Base-by-base conservation (phyloP, 2,888 invertebrate genomes). In the Tiliacea aurago region DNA sequence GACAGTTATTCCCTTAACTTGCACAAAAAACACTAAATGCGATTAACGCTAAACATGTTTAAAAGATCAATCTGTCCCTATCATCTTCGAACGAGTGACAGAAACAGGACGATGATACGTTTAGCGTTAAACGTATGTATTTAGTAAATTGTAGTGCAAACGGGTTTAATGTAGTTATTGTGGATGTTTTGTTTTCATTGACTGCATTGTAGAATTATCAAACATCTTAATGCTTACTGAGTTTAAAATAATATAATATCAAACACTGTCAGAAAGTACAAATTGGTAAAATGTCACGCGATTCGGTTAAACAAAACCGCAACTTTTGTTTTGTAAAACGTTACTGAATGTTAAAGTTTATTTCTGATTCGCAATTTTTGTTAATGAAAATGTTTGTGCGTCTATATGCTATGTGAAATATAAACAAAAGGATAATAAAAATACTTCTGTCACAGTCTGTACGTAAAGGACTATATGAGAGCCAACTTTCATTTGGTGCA, bases 401-500 rank as follows among this genome's bases (percentile, higher is more conserved):
- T 41, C 1, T 59, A 15, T 41, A 61, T 10, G 6, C 9, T 43
- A 18, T 23, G 18, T 41, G 18, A 20, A 20, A 28, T 10, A 43
- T 15, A 49, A 33, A 62, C 2, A 33, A n/a, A 59, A 49, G 6
- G 23, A 33, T 15, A 49, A 18, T 43, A 51, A 41, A 51, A 0
- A 55, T 11, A 83, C 58, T 81, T 76, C n/a, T 74, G 67, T 67
- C 23, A 3, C 10, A 15, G 62, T 56, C 23, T 78, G 83, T 86
- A 85, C 86, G 13, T 61, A 41, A 67, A 58, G 56, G 53, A 78
- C 70, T 76, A 66, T 58, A 65, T 62, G 76, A 64, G 74, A 64
- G 74, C 78, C 81, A 82, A 82, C 55, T 77, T 73, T 81, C 66
- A 69, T 81, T 78, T 63, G 64, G 64, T 59, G 70, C 78, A 80